phyloP scores from a whole-genome alignment of 2,888 invertebrate genomes.

The Andricus quercusramuli region DNA sequence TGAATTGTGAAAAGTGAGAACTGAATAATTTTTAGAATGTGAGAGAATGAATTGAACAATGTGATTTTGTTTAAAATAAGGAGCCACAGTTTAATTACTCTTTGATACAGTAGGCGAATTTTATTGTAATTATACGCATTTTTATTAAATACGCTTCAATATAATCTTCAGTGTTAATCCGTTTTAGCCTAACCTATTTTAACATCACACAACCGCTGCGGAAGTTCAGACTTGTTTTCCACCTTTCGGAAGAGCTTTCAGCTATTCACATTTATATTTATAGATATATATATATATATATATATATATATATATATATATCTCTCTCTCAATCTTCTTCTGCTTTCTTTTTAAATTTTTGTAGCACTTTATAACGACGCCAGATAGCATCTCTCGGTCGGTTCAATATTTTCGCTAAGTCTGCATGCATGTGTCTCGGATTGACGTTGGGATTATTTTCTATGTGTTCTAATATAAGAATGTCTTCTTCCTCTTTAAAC shows the following conservation, averaged over 20 bases:
- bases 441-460: conserved; percentile 57
- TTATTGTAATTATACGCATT: conserved; percentile 38
- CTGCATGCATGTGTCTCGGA: conserved; percentile 61
- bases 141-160: conserved; percentile 40
- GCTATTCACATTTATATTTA: too few species aligned
- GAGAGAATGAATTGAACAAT: conserved; percentile 6
- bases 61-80: conserved; percentile 28
- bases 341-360: conserved; percentile 29
- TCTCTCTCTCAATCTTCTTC: conserved; percentile 1
- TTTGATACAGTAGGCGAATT: conserved; percentile 25
- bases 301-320: too few species aligned
- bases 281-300: too few species aligned
- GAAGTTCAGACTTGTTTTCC: background rate
- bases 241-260: background rate
- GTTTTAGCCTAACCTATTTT: background rate
- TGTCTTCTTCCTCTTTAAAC: conserved; percentile 66
- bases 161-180: background rate
- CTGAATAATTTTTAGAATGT: conserved; percentile 8
- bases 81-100: conserved; percentile 15
- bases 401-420: conserved; percentile 68
- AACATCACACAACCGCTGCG: background rate
- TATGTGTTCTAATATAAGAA: conserved; percentile 64
- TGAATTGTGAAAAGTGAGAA: background rate
- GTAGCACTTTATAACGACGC: conserved; percentile 68
- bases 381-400: conserved; percentile 73